Percentiles rank a stretch among this genome's conserved stretches.
These are phyloP conservation scores for Linepithema humile DNA, from an alignment of 1,140 invertebrate species.

Conservation along the genomic window DNA sequence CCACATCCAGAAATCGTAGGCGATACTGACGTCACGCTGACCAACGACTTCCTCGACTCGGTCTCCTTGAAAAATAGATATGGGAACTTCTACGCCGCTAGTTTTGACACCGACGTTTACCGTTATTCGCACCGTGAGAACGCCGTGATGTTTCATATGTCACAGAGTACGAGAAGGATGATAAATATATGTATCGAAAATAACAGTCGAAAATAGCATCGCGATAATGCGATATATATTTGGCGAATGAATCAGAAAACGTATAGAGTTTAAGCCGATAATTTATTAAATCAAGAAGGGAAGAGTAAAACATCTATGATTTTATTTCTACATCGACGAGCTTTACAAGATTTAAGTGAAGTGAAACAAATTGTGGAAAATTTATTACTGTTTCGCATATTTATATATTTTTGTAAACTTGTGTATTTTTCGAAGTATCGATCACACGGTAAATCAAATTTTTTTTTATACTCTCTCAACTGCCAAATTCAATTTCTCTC, in stretches of 20 bases:
- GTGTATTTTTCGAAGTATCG: no score
- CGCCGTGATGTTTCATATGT: no score
- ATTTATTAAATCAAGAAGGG: background rate
- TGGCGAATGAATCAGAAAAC: background rate
- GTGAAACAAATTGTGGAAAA: no score
- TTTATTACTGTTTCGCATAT: no score
- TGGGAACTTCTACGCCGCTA: background rate
- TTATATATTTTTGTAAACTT: no score
- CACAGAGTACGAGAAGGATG: no score
- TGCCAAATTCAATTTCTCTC: background rate
- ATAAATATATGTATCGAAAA: no score
- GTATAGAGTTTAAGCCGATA: background rate
- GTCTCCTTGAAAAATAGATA: conserved; percentile 54
- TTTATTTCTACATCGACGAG: background rate
- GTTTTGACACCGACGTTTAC: conserved; percentile 16
- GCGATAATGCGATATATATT: no score
- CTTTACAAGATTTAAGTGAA: background rate
- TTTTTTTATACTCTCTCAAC: no score
- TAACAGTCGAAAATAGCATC: no score
- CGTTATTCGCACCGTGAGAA: background rate
- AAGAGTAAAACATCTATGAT: background rate
- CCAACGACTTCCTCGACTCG: conserved; percentile 47
- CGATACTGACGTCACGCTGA: conserved; percentile 60
- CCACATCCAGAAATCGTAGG: conserved; percentile 67
- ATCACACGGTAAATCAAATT: no score